Conservation (phyloP, 2,797 vertebrate genomes). For the Otolemur crassicaudatus region DNA sequence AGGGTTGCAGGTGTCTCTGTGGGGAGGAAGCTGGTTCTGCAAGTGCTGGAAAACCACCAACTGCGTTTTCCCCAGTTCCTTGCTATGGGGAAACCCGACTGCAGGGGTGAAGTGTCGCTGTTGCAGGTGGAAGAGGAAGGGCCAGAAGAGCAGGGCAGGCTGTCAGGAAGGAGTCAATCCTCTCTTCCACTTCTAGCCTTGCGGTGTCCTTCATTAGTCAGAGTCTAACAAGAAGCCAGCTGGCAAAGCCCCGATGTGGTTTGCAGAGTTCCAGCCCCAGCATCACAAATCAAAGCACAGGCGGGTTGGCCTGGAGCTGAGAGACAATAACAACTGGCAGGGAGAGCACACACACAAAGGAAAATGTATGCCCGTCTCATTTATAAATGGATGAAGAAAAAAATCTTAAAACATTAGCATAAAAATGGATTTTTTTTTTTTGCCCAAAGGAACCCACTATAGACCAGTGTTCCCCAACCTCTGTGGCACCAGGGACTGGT, state of each 20-base stretch:
- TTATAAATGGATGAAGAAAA: not conserved
- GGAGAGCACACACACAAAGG: not conserved
- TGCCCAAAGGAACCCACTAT: not conserved
- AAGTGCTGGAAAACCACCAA: not conserved
- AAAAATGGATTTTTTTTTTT: not conserved
- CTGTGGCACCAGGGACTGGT: no score
- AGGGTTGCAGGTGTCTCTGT: not conserved
- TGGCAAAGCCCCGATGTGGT: not conserved
- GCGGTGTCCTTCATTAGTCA: not conserved
- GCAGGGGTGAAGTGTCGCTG: not conserved
- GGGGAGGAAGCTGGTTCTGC: not conserved
- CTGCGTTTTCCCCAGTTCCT: no score
- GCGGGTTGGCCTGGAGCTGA: not conserved
- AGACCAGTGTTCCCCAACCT: not conserved
- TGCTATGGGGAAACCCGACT: not conserved
- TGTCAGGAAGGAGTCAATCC: not conserved
- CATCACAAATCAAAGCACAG: not conserved
- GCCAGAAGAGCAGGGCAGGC: not conserved
- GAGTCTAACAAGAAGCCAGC: not conserved
- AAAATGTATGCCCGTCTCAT: not conserved
- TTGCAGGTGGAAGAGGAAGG: not conserved
- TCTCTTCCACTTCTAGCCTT: not conserved
- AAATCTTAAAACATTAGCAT: not conserved
- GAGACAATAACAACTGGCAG: not conserved
- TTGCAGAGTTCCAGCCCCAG: not conserved